Evolutionary conservation across 1,140 invertebrate species (phyloP).

Genomic region (Dendroctonus valens): DNA sequence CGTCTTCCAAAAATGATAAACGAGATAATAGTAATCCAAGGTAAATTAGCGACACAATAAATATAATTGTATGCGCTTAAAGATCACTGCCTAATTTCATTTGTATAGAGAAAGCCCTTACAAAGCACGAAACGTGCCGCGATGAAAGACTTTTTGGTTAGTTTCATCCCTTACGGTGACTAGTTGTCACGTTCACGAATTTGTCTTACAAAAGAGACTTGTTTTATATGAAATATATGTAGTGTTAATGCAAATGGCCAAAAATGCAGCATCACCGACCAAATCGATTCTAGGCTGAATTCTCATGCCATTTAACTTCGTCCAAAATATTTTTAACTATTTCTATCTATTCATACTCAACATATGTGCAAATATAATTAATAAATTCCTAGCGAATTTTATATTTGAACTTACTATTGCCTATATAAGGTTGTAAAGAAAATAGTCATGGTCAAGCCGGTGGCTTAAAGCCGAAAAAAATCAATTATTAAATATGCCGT

Average conservation of each 20-base stretch:
- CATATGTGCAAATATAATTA: too few species aligned
- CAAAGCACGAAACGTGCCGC: conserved; percentile 18
- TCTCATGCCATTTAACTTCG: too few species aligned
- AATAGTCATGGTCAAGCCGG: too few species aligned
- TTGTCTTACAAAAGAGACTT: neutral
- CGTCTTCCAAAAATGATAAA: conserved; percentile 11
- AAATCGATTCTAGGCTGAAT: too few species aligned
- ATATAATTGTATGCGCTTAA: conserved; percentile 16
- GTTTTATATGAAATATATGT: neutral
- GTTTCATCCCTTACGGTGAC: conserved; percentile 12
- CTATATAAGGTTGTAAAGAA: too few species aligned
- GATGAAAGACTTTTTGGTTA: conserved; percentile 14
- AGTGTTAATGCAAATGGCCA: neutral
- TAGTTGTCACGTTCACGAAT: conserved; percentile 11
- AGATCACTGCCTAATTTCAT: conserved; percentile 8
- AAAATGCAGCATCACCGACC: neutral
- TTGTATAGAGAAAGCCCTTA: conserved; percentile 14
- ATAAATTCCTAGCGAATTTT: too few species aligned
- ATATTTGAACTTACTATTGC: too few species aligned
- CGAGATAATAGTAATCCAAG: conserved; percentile 19
- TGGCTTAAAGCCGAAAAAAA: too few species aligned
- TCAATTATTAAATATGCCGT: too few species aligned
- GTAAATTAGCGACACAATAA: conserved; percentile 18
- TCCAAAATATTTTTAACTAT: too few species aligned
- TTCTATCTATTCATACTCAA: too few species aligned